These are phyloP conservation scores for Tringa solitaria DNA, from an alignment of 2,113 vertebrate species.

Conservation along the genomic window DNA sequence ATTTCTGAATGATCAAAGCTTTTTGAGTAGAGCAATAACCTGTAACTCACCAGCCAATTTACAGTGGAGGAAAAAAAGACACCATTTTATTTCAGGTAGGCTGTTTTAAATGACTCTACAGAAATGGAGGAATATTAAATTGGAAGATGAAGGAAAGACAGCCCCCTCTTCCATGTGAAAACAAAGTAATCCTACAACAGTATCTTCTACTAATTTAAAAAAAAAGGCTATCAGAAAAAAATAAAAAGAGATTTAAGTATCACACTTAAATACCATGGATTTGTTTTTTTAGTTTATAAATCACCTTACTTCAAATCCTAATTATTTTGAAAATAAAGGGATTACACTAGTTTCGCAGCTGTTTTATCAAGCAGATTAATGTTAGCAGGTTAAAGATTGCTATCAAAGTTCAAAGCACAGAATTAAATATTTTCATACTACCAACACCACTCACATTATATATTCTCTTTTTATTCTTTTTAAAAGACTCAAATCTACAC, in stretches of 20 bases:
- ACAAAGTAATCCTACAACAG: neutral
- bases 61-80: neutral
- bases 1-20: conserved; percentile 3
- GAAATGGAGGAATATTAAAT: neutral
- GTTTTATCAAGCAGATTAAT: neutral
- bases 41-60: neutral
- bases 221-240: neutral
- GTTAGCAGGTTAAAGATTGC: neutral
- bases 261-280: neutral
- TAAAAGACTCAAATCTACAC: neutral
- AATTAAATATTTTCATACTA: neutral
- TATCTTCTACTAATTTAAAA: neutral
- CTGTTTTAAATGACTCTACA: neutral
- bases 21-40: neutral
- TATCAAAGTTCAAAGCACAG: neutral
- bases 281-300: neutral
- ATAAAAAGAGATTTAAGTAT: neutral
- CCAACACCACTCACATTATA: neutral
- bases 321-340: neutral
- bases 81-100: neutral
- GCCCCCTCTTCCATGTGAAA: neutral
- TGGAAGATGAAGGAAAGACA: neutral
- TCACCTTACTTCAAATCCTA: neutral
- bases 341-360: neutral
- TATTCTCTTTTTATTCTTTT: neutral